Percentiles rank a stretch among this genome's conserved stretches.
phyloP scores from a whole-genome alignment of 2,113 vertebrate species.

The Ciconia boyciana region DNA sequence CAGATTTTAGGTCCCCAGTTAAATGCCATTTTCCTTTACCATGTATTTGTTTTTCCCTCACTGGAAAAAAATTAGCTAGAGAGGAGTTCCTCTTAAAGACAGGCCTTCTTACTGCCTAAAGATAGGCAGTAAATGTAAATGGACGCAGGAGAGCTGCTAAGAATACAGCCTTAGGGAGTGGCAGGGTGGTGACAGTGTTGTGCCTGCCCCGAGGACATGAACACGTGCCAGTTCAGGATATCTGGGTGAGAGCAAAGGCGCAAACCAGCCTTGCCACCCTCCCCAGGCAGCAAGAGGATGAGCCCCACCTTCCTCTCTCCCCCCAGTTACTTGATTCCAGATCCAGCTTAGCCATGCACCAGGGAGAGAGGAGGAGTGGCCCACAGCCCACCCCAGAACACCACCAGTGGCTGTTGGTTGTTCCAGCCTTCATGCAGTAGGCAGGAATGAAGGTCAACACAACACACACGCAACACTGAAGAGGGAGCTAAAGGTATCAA shows the following conservation, averaged over 20 bases:
- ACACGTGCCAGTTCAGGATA: background rate
- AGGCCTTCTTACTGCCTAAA: background rate
- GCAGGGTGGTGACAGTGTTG: background rate
- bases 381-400: fast-evolving
- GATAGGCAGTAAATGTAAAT: background rate
- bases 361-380: background rate
- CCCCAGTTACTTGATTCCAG: background rate
- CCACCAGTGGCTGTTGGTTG: background rate
- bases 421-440: background rate
- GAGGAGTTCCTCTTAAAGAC: background rate
- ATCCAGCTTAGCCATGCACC: background rate
- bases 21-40: background rate
- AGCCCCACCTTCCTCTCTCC: background rate
- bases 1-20: background rate
- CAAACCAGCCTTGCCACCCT: background rate
- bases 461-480: background rate
- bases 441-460: background rate
- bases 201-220: background rate
- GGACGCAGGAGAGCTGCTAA: background rate
- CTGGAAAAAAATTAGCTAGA: background rate
- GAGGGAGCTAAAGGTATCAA: slow-evolving; percentile 48
- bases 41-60: background rate
- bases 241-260: background rate
- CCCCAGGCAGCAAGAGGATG: background rate
- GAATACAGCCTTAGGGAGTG: background rate